Base-by-base conservation (phyloP, 2,888 invertebrate genomes). In the Salpingus planirostris region DNA sequence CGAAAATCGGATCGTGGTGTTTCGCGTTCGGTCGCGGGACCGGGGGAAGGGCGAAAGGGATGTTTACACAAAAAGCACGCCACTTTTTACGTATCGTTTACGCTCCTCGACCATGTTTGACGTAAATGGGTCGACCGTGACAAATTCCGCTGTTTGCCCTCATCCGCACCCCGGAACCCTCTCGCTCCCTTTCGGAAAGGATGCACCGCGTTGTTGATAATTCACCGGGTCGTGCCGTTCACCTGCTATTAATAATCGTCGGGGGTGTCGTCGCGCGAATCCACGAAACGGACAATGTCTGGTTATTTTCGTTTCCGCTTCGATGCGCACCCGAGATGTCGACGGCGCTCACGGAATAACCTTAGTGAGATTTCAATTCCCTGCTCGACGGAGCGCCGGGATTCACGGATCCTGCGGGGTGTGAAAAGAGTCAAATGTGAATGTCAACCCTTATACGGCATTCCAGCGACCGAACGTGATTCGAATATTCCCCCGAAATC, bases 81-180 rank as follows among this genome's bases (percentile, higher is more conserved):
- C 42, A 42, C 42, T 42, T 47, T 44, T 42, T 40, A 33, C 36
- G 42, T 43, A 39, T 31, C 38, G 32, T 35, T 42, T 26, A 34
- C 38, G 24, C 26, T 43, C 29, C 27, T 26, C 25, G 41, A 36
- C 33, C 32, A 31, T 7, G 34, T 29, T 37, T 45, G 49, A 48
- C 47, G 30, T 43, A 47, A 50, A 48, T 50, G 42, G 52, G 49
- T 47, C 48, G 48, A 40, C 46, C 37, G 40, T 52, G 50, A 50
- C 50, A 50, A 50, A 52, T 52, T 47, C 39, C 40, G 27, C 40
- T 44, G 46, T 47, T 49, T 52, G 47, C n/a, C n/a, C n/a, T n/a
- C n/a, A n/a, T n/a, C n/a, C n/a, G n/a, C n/a, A n/a, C n/a, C n/a
- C n/a, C n/a, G n/a, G n/a, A n/a, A n/a, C n/a, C n/a, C n/a, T n/a